Conservation (phyloP, 2,113 vertebrate species). For the Apteryx owenii region DNA sequence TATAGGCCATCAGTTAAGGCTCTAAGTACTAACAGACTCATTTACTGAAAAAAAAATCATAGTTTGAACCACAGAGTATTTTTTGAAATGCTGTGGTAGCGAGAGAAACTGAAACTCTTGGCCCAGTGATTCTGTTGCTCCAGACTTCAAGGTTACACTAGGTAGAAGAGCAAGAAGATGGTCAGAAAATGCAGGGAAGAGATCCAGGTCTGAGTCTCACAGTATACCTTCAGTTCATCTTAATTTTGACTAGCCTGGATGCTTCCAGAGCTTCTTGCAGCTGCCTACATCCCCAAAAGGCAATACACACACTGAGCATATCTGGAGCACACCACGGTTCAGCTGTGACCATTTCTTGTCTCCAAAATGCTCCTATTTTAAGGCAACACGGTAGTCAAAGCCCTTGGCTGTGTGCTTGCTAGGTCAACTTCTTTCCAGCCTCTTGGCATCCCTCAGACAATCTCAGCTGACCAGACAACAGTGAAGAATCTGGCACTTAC, state of each 20-base stretch:
- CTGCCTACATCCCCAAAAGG: not conserved
- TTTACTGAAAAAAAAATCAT: not conserved
- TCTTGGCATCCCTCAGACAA: not conserved
- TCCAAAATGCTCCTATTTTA: not conserved
- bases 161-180: not conserved
- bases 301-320: not conserved
- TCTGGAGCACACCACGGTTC: not conserved
- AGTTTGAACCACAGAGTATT: not conserved
- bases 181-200: not conserved
- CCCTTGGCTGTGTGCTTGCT: not conserved
- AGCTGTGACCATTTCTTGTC: not conserved
- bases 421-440: not conserved
- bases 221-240: not conserved
- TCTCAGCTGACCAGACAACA: not conserved
- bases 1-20: not conserved
- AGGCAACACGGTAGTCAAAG: not conserved
- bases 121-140: not conserved
- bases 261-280: not conserved
- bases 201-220: not conserved
- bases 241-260: not conserved
- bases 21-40: not conserved
- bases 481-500: not conserved
- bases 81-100: not conserved
- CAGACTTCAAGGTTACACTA: not conserved
- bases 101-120: not conserved